A percentile compares a stretch with the other conserved stretches of the same genome.
These are phyloP conservation scores for Metacarcinus magister DNA, from an alignment of 2,888 invertebrate genomes.

Conservation along the genomic window DNA sequence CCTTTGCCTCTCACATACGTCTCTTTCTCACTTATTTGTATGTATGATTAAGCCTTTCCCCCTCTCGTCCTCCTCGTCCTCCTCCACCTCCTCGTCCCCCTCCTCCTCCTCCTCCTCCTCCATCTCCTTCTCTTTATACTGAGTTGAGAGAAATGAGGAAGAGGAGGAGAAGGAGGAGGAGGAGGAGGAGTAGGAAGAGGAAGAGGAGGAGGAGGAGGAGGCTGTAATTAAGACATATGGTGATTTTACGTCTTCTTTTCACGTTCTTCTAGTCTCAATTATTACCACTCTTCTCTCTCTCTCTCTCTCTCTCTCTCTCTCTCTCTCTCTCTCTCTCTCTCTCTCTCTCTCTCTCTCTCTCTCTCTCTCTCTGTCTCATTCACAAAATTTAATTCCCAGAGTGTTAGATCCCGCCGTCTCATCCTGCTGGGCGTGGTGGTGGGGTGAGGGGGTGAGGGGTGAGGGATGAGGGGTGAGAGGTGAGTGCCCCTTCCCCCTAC, in stretches of 20 bases:
- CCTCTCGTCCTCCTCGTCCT: background rate
- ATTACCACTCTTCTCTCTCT: background rate
- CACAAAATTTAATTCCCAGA: constrained; percentile 11
- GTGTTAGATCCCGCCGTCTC: background rate
- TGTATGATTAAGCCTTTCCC: background rate
- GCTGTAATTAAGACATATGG: constrained; percentile 39
- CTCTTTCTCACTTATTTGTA: background rate
- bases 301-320: constrained; percentile 48
- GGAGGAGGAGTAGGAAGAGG: background rate
- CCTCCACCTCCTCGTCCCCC: background rate
- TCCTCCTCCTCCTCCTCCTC: background rate
- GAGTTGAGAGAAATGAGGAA: background rate
- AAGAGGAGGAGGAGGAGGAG: background rate
- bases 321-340: background rate
- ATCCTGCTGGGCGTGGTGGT: background rate
- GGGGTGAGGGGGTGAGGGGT: background rate
- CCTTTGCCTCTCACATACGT: background rate
- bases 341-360: background rate
- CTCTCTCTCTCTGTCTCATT: background rate
- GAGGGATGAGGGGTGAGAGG: background rate
- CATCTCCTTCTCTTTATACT: background rate
- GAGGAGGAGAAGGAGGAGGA: constrained; percentile 5
- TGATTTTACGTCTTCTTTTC: background rate
- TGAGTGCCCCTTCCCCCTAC: background rate
- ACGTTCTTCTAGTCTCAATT: background rate